Conservation (phyloP, 2,797 vertebrate genomes). For the Aselliscus stoliczkanus region DNA sequence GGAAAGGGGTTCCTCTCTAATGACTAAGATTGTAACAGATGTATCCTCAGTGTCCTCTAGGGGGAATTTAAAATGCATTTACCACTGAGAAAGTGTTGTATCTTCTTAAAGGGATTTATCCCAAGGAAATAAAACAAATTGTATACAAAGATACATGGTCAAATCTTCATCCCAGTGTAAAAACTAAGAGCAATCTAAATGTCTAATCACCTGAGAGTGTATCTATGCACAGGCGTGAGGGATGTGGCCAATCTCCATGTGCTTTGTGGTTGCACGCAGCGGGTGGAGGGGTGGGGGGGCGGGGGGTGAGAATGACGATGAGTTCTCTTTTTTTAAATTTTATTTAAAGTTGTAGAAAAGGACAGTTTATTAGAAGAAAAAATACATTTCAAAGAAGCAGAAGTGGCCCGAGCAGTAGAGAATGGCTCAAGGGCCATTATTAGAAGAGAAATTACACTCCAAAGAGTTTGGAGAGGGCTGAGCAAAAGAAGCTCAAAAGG, state of each 20-base stretch:
- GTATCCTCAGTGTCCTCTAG: neutral
- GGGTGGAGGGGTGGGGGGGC: accelerated
- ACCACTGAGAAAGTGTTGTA: neutral
- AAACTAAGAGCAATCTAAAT: neutral
- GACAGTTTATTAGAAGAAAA: too few species aligned
- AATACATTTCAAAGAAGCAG: too few species aligned
- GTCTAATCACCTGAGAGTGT: neutral
- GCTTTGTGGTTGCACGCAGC: neutral
- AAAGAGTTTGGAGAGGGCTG: too few species aligned
- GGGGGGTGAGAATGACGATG: accelerated
- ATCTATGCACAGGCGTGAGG: neutral
- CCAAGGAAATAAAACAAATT: neutral
- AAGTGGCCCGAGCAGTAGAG: too few species aligned
- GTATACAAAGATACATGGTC: neutral
- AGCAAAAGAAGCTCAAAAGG: too few species aligned
- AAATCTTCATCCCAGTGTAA: neutral
- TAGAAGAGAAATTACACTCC: too few species aligned
- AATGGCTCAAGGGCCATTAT: too few species aligned
- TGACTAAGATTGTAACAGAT: neutral
- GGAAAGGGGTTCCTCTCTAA: neutral
- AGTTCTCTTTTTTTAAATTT: too few species aligned
- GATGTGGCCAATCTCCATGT: accelerated
- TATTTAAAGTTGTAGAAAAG: too few species aligned
- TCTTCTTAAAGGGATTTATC: neutral
- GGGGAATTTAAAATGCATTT: neutral